Conservation (phyloP, 2,888 invertebrate genomes). For the Apamea epomidion region DNA sequence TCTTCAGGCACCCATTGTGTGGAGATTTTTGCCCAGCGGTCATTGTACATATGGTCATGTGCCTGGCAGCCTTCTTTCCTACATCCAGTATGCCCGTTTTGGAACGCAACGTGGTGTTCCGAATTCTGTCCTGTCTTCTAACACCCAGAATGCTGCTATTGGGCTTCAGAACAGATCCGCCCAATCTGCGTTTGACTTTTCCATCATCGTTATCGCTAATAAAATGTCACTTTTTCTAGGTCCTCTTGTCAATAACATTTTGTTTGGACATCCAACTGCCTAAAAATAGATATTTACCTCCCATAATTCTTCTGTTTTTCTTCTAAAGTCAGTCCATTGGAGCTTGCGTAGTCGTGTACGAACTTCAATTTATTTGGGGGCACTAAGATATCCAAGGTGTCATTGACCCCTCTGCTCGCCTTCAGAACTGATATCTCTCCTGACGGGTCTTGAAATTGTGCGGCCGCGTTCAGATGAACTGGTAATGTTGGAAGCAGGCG, state of each 20-base stretch:
- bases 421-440: slow-evolving; percentile 79
- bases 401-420: slow-evolving; percentile 78
- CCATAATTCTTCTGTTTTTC: slow-evolving; percentile 79
- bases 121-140: too few species aligned
- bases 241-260: too few species aligned
- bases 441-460: slow-evolving; percentile 72
- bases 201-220: too few species aligned
- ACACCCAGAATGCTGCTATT: too few species aligned
- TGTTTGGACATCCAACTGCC: background rate
- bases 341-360: slow-evolving; percentile 73
- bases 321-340: slow-evolving; percentile 70
- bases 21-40: too few species aligned
- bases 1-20: too few species aligned
- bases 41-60: too few species aligned
- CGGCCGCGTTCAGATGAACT: slow-evolving; percentile 71
- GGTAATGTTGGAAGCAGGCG: slow-evolving; percentile 74
- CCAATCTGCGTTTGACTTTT: background rate
- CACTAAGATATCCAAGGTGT: slow-evolving; percentile 83
- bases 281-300: slow-evolving; percentile 70
- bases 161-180: background rate
- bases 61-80: too few species aligned
- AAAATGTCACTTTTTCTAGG: too few species aligned
- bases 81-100: too few species aligned
- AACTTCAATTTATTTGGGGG: slow-evolving; percentile 70
- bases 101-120: too few species aligned